phyloP scores from a whole-genome alignment of 2,113 vertebrate species.

The Agelaius tricolor region DNA sequence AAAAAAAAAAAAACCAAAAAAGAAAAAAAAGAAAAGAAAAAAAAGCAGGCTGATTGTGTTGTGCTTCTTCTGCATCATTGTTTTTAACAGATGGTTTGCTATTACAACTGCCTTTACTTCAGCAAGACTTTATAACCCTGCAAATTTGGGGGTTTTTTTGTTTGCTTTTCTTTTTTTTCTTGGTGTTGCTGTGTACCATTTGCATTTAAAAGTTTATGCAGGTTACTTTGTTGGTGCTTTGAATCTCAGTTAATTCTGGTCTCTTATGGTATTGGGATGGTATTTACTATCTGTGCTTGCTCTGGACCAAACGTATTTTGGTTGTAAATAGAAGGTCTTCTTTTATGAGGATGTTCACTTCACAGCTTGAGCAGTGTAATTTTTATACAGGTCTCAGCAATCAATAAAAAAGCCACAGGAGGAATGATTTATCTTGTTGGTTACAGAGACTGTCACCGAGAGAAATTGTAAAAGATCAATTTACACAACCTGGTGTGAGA shows the following conservation, averaged over 20 bases:
- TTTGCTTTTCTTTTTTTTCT: background rate
- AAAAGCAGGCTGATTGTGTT: background rate
- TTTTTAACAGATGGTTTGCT: slow-evolving; percentile 54
- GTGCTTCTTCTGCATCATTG: background rate
- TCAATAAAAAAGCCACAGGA: slow-evolving; percentile 88
- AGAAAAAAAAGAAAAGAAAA: background rate
- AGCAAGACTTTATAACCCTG: slow-evolving; percentile 24
- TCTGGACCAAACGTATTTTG: slow-evolving; percentile 73
- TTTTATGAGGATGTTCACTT: slow-evolving; percentile 82
- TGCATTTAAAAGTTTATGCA: background rate
- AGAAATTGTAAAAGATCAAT: slow-evolving; percentile 96
- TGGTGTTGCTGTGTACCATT: background rate
- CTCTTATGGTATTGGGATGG: slow-evolving; percentile 44
- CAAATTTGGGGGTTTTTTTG: background rate
- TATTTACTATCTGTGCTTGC: slow-evolving; percentile 70
- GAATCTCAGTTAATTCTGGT: slow-evolving; percentile 55
- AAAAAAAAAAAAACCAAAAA: background rate
- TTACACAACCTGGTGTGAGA: slow-evolving; percentile 89
- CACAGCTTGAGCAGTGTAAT: slow-evolving; percentile 79
- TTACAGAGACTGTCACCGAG: slow-evolving; percentile 88
- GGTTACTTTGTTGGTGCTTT: slow-evolving; percentile 37
- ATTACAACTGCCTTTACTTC: slow-evolving; percentile 33
- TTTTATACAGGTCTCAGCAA: slow-evolving; percentile 85
- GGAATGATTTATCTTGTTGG: slow-evolving; percentile 90
- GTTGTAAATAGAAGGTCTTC: slow-evolving; percentile 82